Evolutionary conservation across 2,888 invertebrate species (phyloP), one percentile per base, ranked within the genome.

Genomic region (Arctia plantaginis): DNA sequence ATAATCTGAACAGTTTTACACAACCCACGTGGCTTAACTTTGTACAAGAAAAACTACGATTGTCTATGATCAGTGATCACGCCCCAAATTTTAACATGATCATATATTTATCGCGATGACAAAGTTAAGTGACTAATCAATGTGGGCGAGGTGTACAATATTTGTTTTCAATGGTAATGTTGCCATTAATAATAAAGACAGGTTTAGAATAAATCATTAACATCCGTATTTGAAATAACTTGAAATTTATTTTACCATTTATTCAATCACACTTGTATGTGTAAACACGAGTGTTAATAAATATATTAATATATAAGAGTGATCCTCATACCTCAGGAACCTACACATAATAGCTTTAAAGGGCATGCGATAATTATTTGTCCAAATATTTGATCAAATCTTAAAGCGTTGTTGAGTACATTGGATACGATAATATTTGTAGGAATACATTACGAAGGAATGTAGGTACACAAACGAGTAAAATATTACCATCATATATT

Each of bases 31-130:
- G 51, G 55, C 59, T 74, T 66, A 72, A 72, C 71, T 70, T 68
- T 62, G 66, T 62, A 69, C 66, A 71, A 76, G 71, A 79, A 83
- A 84, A 69, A 78, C 67, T 66, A 77, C 79, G 35, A 78, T 81
- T 80, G 80, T 85, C 77, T 80, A 80, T 70, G 66, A 77, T 74
- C 77, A 75, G 80, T 70, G 66, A 77, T 74, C 76, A 75, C 77
- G 78, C 80, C 78, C 74, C 39, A 44, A 69, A 76, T 79, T 76
- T 74, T 71, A 77, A 71, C 66, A 77, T 70, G 79, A 76, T 83
- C 78, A 78, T 86, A 81, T 85, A 81, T 82, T 82, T 85, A 81
- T 76, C 77, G 75, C 72, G 62, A 72, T 82, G 84, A 83, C 80
- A 83, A 81, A 83, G 76, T 77, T 71, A 77, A 77, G 74, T 86